Evolutionary conservation across 2,113 vertebrate genomes (phyloP), one percentile per base, ranked within the genome.

Genomic region (Rallus limicola): DNA sequence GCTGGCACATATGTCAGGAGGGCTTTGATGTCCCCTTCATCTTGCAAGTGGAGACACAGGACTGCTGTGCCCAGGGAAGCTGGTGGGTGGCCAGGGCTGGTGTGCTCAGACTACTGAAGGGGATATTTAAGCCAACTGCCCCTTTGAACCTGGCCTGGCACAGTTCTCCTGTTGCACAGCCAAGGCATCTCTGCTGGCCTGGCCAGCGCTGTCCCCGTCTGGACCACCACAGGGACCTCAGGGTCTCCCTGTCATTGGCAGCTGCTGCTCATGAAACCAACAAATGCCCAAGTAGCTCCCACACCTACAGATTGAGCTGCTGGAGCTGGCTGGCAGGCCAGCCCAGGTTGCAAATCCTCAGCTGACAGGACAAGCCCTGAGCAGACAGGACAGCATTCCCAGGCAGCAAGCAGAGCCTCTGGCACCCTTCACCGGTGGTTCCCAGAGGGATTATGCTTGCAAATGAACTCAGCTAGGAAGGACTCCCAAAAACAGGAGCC

Each of bases 331-430:
- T 64, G 74, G 92, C 95, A 34, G 75, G 96, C 60, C 69, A 44
- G 80, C 80, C 92, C 71, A 31, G 91, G 46, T 83, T 96, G 94
- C 95, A 96, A 95, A 96, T 86, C 72, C 5, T 4, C 72, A 91
- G 86, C 80, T 95, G 95, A 92, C 53, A 74, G 86, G 82, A 93
- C 92, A 93, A 95, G 91, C 82, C 83, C 68, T 31, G 80, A 83
- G 94, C 76, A 94, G 91, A 90, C 10, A 1, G 59, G 71, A 74
- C 88, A 2, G 53, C 88, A 92, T 92, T 95, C 92, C 86, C 36
- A 1, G 33, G 26, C 20, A 9, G 75, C 80, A 67, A 74, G 71
- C 60, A 74, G 64, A 92, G 94, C 86, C 89, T 78, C 83, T 88
- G 86, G 94, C 94, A 95, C 42, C 68, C 36, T 81, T 44, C 72